These are phyloP conservation scores for Pomatostomus ruficeps DNA, from an alignment of 2,113 vertebrate genomes.

Conservation along the genomic window DNA sequence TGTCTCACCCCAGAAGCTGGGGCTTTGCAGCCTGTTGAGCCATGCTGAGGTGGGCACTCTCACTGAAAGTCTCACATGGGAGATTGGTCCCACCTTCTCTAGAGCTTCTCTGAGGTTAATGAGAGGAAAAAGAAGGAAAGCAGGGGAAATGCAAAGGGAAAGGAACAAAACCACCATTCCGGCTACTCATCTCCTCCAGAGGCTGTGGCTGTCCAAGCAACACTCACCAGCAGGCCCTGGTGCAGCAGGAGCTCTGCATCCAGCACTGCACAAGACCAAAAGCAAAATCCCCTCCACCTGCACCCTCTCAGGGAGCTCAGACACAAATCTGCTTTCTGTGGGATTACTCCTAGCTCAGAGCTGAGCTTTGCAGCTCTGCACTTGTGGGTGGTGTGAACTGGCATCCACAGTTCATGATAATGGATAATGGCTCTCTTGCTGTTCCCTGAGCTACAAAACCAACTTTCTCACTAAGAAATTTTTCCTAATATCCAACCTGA, in stretches of 20 bases:
- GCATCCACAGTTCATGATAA: not conserved
- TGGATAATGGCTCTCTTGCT: not conserved
- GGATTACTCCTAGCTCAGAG: not conserved
- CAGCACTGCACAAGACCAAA: not conserved
- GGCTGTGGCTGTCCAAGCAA: not conserved
- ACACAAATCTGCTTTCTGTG: not conserved
- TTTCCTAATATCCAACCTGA: not conserved
- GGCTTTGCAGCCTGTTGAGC: not conserved
- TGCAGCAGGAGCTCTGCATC: not conserved
- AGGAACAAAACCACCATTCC: not conserved
- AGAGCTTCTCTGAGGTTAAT: not conserved
- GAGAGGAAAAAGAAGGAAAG: not conserved
- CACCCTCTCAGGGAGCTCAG: not conserved
- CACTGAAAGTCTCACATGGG: not conserved
- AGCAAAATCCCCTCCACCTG: not conserved
- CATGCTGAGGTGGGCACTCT: not conserved
- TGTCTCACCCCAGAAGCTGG: not conserved
- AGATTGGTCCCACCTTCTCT: not conserved
- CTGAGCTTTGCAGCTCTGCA: not conserved
- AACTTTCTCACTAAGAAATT: not conserved
- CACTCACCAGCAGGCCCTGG: not conserved
- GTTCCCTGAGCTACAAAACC: not conserved
- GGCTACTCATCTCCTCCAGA: not conserved
- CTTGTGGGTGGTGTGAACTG: not conserved
- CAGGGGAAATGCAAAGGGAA: not conserved